Evolutionary conservation across 2,113 vertebrate species (phyloP), one percentile per base, ranked within the genome.

Genomic region (Camelus bactrianus): DNA sequence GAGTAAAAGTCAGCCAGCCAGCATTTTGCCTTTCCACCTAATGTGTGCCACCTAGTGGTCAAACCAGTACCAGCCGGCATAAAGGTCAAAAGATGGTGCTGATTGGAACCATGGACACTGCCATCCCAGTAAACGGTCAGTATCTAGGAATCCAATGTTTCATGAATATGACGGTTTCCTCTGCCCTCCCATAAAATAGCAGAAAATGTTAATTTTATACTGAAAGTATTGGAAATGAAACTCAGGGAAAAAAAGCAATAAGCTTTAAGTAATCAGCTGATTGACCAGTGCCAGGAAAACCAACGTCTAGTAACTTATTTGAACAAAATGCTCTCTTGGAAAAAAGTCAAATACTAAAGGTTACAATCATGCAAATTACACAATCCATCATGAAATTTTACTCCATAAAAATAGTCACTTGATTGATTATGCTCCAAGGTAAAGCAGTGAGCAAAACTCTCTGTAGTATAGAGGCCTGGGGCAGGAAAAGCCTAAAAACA

Each of bases 311-410:
- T 88, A 73, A 76, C 11, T 38, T 76, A 92, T 76, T 96, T 92
- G 69, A 79, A 86, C 60, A 92, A 90, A 85, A 94, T 58, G 15
- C 48, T 75, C 28, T 42, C 20, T 52, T 91, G 75, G n/a, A 81
- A 90, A 95, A 93, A 73, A 75, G 35, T 24, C 70, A 89, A 94
- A 75, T 19, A 80, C 42, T 89, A 75, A 75, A 92, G 58, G 13
- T 89, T 52, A 94, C n/a, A 80, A 88, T 90, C 60, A 95, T 93
- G 65, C 48, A 77, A 92, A 95, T 75, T 81, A 96, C 72, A 9
- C 12, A 92, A 81, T 60, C 58, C 62, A 67, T 82, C 38, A 86
- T 69, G 79, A 91, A 95, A 93, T 93, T 77, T 70, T 76, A 81
- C 35, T 82, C 2, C 52, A 89, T 35, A 87, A 83, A 93, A 77